Conservation (phyloP, 2,113 vertebrate species). For the Artemisiospiza belli region DNA sequence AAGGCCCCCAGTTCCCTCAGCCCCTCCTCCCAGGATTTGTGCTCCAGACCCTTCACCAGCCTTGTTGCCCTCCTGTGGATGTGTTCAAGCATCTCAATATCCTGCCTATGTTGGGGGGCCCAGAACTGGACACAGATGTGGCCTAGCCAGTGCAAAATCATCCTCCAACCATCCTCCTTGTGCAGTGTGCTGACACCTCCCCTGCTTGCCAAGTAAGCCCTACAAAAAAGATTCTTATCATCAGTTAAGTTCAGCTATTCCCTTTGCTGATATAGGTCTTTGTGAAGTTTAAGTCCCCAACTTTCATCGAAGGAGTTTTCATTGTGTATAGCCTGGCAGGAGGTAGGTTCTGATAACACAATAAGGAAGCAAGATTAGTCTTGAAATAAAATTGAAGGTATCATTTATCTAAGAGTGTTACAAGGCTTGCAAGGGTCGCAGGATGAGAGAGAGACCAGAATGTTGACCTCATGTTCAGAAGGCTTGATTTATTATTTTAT, state of each 20-base stretch:
- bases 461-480: no score
- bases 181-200: neutral
- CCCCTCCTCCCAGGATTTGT: neutral
- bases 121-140: neutral
- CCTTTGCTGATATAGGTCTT: neutral
- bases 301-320: neutral
- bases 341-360: neutral
- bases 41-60: neutral
- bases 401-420: neutral
- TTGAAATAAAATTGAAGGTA: neutral
- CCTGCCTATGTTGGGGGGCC: accelerated
- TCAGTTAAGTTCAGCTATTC: neutral
- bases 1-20: neutral
- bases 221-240: neutral
- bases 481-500: no score
- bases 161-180: neutral
- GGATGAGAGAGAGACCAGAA: no score
- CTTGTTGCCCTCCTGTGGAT: neutral
- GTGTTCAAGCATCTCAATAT: accelerated
- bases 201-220: neutral
- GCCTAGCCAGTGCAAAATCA: neutral
- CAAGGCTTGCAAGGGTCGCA: no score
- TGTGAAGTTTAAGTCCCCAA: neutral
- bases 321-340: neutral
- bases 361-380: neutral